phyloP scores from a whole-genome alignment of 1,140 invertebrate genomes.

The Camponotus vicinus region DNA sequence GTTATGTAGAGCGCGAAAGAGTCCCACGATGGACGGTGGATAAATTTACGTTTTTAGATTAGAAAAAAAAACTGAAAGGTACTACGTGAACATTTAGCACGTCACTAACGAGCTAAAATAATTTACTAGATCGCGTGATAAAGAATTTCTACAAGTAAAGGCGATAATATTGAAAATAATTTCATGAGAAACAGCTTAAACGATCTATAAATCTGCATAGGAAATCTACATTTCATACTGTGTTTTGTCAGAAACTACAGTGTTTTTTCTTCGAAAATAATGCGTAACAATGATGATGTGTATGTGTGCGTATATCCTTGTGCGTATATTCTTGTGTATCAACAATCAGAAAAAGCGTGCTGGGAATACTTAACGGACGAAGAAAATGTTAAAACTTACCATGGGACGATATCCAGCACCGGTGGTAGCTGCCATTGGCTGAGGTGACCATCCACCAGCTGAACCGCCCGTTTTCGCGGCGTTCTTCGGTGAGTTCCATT shows the following conservation, averaged over 20 bases:
- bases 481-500: slow-evolving; percentile 96
- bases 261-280: not conserved
- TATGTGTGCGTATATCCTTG: slow-evolving; percentile 1
- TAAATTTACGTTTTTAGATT: slow-evolving; percentile 8
- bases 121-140: not conserved
- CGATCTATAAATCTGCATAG: not conserved
- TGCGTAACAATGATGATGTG: not conserved
- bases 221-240: not conserved
- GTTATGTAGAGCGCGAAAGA: slow-evolving; percentile 24
- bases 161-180: not conserved
- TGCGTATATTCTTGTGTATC: slow-evolving; percentile 7
- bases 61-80: not conserved
- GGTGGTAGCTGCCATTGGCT: slow-evolving; percentile 94
- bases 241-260: not conserved
- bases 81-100: not conserved
- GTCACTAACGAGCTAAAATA: slow-evolving; percentile 25
- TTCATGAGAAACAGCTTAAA: not conserved
- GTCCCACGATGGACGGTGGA: slow-evolving; percentile 35
- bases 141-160: not conserved
- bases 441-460: slow-evolving; percentile 91
- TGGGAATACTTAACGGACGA: slow-evolving; percentile 21
- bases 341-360: slow-evolving; percentile 65
- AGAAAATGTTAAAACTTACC: slow-evolving; percentile 86
- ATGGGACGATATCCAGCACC: slow-evolving; percentile 94
- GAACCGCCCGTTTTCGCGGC: slow-evolving; percentile 90